These are phyloP conservation scores for Brachylomia viminalis DNA, from an alignment of 2,888 invertebrate species.

Conservation along the genomic window DNA sequence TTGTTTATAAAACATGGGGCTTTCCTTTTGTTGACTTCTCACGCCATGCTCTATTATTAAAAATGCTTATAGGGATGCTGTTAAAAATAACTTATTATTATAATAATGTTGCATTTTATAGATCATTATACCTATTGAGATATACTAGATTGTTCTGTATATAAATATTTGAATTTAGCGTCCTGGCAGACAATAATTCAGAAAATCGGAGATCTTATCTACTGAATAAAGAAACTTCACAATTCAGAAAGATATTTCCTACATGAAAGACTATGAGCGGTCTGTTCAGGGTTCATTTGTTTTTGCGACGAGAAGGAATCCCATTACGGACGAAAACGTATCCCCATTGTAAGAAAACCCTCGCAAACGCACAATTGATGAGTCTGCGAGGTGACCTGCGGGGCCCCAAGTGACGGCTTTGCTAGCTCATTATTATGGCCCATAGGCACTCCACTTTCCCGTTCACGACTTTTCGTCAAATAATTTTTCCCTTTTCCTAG, in stretches of 20 bases:
- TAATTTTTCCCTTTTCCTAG: slow-evolving; percentile 25
- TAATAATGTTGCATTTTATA: neutral
- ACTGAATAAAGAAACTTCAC: neutral
- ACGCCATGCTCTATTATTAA: slow-evolving; percentile 57
- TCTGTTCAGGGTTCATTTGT: slow-evolving; percentile 36
- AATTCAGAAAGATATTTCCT: neutral
- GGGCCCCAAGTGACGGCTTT: slow-evolving; percentile 48
- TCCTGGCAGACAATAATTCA: no score
- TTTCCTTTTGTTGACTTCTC: slow-evolving; percentile 31
- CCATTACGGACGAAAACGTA: slow-evolving; percentile 18
- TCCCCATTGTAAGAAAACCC: slow-evolving; percentile 22
- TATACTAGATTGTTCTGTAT: neutral
- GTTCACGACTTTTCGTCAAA: slow-evolving; percentile 30
- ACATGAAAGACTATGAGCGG: neutral
- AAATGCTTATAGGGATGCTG: slow-evolving; percentile 31
- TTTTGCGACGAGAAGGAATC: slow-evolving; percentile 38
- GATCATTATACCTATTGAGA: neutral
- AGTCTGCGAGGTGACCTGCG: slow-evolving; percentile 53
- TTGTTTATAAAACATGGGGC: slow-evolving; percentile 41
- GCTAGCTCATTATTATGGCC: slow-evolving; percentile 49
- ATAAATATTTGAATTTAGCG: neutral
- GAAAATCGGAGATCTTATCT: neutral
- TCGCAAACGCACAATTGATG: slow-evolving; percentile 52
- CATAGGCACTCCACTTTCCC: slow-evolving; percentile 22
- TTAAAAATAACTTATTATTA: neutral